Conservation (phyloP, 2,888 invertebrate species). For the Creontiades dilutus region DNA sequence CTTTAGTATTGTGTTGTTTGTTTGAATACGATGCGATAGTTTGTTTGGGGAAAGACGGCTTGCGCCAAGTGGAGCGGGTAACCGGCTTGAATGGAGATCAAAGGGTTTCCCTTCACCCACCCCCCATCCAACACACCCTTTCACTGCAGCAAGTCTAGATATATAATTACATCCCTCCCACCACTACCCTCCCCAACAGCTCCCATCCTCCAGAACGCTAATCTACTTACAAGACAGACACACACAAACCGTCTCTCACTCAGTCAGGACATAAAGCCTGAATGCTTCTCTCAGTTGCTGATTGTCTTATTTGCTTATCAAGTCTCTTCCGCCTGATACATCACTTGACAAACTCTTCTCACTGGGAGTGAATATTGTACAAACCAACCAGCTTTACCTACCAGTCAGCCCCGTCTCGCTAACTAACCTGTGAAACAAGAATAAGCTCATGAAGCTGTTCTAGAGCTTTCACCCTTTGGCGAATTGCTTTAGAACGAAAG, state of each 20-base stretch:
- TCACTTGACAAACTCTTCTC: constrained; percentile 32
- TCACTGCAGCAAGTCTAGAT: constrained; percentile 63
- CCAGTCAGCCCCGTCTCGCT: neutral
- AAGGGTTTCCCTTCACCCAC: constrained; percentile 66
- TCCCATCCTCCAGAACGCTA: constrained; percentile 54
- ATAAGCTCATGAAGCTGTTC: constrained; percentile 13
- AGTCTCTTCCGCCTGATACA: constrained; percentile 40
- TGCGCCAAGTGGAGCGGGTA: constrained; percentile 73
- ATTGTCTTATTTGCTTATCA: constrained; percentile 63
- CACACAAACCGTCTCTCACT: constrained; percentile 41
- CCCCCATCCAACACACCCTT: constrained; percentile 20
- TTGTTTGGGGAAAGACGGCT: constrained; percentile 73
- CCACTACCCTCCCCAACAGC: constrained; percentile 11
- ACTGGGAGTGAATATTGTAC: constrained; percentile 27
- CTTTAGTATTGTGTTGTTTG: constrained; percentile 73
- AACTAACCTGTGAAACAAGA: constrained; percentile 39
- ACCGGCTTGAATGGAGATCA: constrained; percentile 74
- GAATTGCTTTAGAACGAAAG: too few relatives aligned
- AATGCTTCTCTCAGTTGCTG: constrained; percentile 51
- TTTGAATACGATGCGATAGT: constrained; percentile 74
- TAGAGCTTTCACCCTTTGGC: neutral
- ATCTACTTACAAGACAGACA: constrained; percentile 62
- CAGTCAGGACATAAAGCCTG: constrained; percentile 40
- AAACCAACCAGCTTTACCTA: constrained; percentile 35
- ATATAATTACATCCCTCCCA: constrained; percentile 66